These are phyloP conservation scores for Plodia interpunctella DNA, from an alignment of 1,140 invertebrate genomes.

Conservation along the genomic window DNA sequence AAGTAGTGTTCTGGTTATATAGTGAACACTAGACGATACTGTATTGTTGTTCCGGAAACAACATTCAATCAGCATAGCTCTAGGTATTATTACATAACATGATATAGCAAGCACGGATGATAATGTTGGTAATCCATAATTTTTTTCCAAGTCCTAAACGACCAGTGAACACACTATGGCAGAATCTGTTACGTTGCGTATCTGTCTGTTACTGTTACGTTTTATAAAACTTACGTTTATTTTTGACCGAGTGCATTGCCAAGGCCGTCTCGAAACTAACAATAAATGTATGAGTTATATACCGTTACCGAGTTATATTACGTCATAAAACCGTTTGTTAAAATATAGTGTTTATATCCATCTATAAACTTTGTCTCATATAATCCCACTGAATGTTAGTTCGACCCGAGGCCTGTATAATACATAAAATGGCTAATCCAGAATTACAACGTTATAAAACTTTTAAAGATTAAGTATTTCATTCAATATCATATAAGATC, in stretches of 20 bases:
- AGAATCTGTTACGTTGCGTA: neutral
- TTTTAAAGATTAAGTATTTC: no score
- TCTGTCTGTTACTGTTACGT: no score
- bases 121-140: neutral
- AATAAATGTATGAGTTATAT: no score
- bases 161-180: neutral
- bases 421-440: no score
- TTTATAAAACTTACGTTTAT: constrained; percentile 11
- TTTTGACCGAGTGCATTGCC: constrained; percentile 19
- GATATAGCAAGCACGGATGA: neutral
- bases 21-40: neutral
- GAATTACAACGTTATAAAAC: no score
- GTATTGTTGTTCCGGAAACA: neutral
- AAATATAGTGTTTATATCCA: no score
- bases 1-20: neutral
- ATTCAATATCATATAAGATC: no score
- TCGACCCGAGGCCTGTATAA: no score
- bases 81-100: no score
- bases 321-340: neutral
- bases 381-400: no score
- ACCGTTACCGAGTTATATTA: neutral
- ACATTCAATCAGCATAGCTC: neutral
- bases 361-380: no score
- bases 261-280: constrained; percentile 19
- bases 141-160: neutral